Conservation (phyloP, 2,888 invertebrate species). For the Abrostola tripartita region DNA sequence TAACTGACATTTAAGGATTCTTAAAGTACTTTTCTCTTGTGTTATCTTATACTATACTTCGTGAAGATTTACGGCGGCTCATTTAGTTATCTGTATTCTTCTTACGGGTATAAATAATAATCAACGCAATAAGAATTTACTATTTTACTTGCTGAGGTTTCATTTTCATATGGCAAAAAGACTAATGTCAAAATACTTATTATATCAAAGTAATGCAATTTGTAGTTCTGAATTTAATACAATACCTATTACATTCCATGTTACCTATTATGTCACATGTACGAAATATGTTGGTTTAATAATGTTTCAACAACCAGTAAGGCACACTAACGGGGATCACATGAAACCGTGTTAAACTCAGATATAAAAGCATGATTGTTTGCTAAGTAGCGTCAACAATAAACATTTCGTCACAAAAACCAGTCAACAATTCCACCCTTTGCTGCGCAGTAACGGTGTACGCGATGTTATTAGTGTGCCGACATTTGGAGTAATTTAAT, state of each 20-base stretch:
- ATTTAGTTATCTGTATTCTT: too few relatives aligned
- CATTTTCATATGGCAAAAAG: too few relatives aligned
- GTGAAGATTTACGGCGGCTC: too few relatives aligned
- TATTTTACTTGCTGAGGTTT: too few relatives aligned
- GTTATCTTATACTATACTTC: too few relatives aligned
- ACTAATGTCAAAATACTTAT: too few relatives aligned
- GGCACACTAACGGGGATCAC: conserved; percentile 43
- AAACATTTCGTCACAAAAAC: conserved; percentile 60
- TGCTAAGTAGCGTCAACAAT: conserved; percentile 59
- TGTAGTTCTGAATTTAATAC: too few relatives aligned
- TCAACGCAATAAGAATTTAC: too few relatives aligned
- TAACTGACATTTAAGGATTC: background rate
- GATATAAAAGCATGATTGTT: conserved; percentile 57
- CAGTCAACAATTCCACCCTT: conserved; percentile 56
- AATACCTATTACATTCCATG: too few relatives aligned
- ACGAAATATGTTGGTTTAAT: background rate
- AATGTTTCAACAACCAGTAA: conserved; percentile 2
- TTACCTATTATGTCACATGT: too few relatives aligned
- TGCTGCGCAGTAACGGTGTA: conserved; percentile 50
- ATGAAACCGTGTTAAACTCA: conserved; percentile 26
- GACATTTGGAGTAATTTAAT: conserved; percentile 78
- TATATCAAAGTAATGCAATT: too few relatives aligned
- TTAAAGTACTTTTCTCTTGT: background rate
- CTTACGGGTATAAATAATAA: too few relatives aligned
- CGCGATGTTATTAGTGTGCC: conserved; percentile 62